These are phyloP conservation scores for Zophobas atratus DNA, from an alignment of 1,140 invertebrate genomes.

Conservation along the genomic window DNA sequence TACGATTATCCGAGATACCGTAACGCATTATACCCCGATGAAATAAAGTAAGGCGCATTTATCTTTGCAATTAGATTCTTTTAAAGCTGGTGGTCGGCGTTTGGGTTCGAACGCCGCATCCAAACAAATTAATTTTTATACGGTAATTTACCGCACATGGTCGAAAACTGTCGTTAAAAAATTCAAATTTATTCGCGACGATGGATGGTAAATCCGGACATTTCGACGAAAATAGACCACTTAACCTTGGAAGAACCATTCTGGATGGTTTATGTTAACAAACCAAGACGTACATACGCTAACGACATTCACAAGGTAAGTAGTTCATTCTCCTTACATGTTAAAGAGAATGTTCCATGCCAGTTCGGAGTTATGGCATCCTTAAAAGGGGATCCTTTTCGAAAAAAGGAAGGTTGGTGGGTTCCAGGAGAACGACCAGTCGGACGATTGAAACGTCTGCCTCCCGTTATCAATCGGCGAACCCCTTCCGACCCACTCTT, in stretches of 20 bases:
- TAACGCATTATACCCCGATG: constrained; percentile 22
- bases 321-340: not conserved
- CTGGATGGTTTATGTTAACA: not conserved
- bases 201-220: not conserved
- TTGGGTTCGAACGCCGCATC: not conserved
- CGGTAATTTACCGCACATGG: not conserved
- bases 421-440: too few species aligned
- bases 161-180: not conserved
- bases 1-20: constrained; percentile 17
- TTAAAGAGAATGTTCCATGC: not conserved
- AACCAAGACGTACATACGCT: not conserved
- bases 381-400: too few species aligned
- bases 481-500: too few species aligned
- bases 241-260: not conserved
- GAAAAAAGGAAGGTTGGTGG: too few species aligned
- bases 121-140: not conserved
- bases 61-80: constrained; percentile 15
- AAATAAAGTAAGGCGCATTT: constrained; percentile 29
- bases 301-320: not conserved
- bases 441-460: too few species aligned
- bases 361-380: too few species aligned
- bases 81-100: not conserved
- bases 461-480: too few species aligned
- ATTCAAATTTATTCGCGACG: not conserved
- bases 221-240: not conserved